Evolutionary conservation across 1,140 invertebrate genomes (phyloP).

Genomic region (Ceratitis capitata): DNA sequence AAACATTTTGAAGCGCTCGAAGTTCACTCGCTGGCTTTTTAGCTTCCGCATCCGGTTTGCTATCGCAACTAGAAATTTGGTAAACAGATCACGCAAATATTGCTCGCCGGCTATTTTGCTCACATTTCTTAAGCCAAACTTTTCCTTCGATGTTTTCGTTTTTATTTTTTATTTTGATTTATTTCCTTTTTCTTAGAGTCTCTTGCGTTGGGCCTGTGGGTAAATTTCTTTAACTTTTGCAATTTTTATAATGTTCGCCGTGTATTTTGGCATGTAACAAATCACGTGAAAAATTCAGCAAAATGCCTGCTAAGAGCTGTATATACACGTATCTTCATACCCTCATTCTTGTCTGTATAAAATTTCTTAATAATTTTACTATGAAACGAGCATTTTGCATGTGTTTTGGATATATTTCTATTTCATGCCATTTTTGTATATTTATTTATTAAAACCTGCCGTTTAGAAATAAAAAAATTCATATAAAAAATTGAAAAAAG

Average conservation of each 20-base stretch:
- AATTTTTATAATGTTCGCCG: background rate
- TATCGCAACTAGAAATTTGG: background rate
- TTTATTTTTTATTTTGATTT: background rate
- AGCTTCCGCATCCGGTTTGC: slow-evolving; percentile 4
- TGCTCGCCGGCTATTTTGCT: background rate
- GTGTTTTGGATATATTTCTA: background rate
- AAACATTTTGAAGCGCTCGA: no score
- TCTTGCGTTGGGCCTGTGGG: background rate
- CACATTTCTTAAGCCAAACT: no score
- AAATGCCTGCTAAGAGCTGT: background rate
- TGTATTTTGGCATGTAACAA: background rate
- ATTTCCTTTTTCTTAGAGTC: background rate
- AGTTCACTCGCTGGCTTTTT: slow-evolving; percentile 10
- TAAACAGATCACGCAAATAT: slow-evolving; percentile 18
- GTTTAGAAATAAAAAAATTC: no score
- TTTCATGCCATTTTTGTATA: no score
- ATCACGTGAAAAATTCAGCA: background rate
- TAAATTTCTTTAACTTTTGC: background rate
- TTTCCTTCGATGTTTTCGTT: no score
- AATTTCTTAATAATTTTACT: background rate
- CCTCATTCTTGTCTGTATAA: no score
- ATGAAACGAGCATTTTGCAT: background rate
- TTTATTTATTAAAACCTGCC: no score
- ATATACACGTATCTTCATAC: background rate
- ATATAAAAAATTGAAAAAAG: no score